Evolutionary conservation across 2,888 invertebrate genomes (phyloP).

Genomic region (Aphidius colemani): DNA sequence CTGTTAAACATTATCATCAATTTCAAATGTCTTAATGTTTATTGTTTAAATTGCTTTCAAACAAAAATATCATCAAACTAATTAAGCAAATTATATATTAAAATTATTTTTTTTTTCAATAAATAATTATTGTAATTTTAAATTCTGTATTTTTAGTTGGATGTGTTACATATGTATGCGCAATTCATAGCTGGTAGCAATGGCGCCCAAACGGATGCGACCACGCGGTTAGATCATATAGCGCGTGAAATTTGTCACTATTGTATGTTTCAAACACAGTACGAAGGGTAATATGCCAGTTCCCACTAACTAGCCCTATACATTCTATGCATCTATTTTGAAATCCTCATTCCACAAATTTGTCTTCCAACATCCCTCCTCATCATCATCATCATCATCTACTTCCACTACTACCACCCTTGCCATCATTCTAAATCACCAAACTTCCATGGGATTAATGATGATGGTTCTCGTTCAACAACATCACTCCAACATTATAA

Average conservation of each 20-base stretch:
- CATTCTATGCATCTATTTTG: constrained; percentile 27
- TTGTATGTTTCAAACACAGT: constrained; percentile 50
- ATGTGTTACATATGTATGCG: too few species aligned
- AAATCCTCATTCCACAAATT: background rate
- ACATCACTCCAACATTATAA: too few species aligned
- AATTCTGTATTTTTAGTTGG: too few species aligned
- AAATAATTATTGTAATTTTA: too few species aligned
- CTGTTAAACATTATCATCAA: background rate
- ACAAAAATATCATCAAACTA: too few species aligned
- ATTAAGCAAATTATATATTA: too few species aligned
- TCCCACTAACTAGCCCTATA: constrained; percentile 56
- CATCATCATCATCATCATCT: background rate
- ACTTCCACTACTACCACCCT: background rate
- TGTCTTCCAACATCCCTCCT: background rate
- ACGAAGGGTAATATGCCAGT: constrained; percentile 52
- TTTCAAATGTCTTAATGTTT: too few species aligned
- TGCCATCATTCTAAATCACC: constrained; percentile 34
- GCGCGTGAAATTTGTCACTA: constrained; percentile 57
- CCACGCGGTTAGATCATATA: constrained; percentile 46
- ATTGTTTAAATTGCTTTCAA: too few species aligned
- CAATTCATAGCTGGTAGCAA: too few species aligned
- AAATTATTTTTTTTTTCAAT: too few species aligned
- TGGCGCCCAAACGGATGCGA: constrained; percentile 5
- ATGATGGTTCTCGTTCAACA: background rate
- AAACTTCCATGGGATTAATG: constrained; percentile 1